These are phyloP conservation scores for Bos taurus DNA, from an alignment of 2,113 vertebrate species.

Conservation along the genomic window DNA sequence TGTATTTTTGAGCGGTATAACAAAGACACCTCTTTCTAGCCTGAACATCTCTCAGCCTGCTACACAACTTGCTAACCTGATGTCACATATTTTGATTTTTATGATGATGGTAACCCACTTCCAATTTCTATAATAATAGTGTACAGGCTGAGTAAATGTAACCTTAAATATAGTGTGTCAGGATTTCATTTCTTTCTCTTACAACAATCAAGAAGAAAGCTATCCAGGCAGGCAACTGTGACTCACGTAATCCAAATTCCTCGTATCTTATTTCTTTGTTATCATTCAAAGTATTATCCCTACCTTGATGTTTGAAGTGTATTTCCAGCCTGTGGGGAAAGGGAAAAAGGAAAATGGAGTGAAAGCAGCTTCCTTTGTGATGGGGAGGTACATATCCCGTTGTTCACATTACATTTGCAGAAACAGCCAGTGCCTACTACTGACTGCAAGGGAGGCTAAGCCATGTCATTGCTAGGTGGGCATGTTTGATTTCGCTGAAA, in stretches of 20 bases:
- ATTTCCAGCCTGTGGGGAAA: not conserved
- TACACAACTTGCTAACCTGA: not conserved
- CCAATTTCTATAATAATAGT: not conserved
- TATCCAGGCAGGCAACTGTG: too few species aligned
- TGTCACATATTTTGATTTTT: not conserved
- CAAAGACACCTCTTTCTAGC: not conserved
- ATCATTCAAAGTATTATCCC: not conserved
- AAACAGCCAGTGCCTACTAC: not conserved
- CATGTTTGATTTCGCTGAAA: not conserved
- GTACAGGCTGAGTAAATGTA: not conserved
- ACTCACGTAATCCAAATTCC: not conserved
- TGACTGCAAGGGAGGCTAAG: not conserved
- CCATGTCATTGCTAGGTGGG: not conserved
- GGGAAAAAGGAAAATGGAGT: not conserved
- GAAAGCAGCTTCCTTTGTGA: not conserved
- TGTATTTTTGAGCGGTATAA: not conserved
- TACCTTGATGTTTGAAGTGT: not conserved
- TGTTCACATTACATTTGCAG: not conserved
- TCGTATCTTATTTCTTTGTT: not conserved
- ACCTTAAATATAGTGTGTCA: not conserved
- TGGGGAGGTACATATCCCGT: not conserved
- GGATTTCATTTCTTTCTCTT: conserved; percentile 12
- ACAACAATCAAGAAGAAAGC: not conserved
- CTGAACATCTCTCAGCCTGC: not conserved
- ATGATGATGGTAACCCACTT: not conserved